These are phyloP conservation scores for Parnassius mnemosyne DNA, from an alignment of 2,888 invertebrate species.

Conservation along the genomic window DNA sequence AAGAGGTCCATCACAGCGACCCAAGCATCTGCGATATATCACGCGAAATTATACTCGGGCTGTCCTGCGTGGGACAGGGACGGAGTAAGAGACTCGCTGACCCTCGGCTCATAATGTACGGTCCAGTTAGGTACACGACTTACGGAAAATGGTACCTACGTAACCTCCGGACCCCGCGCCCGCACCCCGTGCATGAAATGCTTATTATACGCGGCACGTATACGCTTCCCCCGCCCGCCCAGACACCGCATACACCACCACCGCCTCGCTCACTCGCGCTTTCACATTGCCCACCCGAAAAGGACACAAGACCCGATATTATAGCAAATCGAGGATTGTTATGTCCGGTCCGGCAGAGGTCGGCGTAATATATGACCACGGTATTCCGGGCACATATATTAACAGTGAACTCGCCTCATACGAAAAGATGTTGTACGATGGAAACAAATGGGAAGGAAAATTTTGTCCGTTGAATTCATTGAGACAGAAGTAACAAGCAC, in stretches of 20 bases:
- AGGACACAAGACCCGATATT: conserved; percentile 75
- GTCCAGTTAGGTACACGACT: conserved; percentile 81
- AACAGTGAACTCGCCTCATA: conserved; percentile 79
- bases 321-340: conserved; percentile 82
- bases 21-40: conserved; percentile 71
- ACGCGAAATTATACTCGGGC: conserved; percentile 75
- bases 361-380: conserved; percentile 81
- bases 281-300: conserved; percentile 52
- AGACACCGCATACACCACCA: conserved; percentile 46
- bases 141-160: conserved; percentile 78
- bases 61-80: conserved; percentile 71
- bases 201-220: conserved; percentile 82
- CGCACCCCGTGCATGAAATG: conserved; percentile 81
- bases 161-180: conserved; percentile 66
- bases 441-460: conserved; percentile 81
- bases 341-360: conserved; percentile 81
- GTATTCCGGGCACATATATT: conserved; percentile 81
- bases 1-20: conserved; percentile 65
- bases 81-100: conserved; percentile 70
- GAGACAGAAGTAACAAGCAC: conserved; percentile 63
- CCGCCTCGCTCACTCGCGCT: conserved; percentile 59
- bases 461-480: conserved; percentile 75
- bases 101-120: conserved; percentile 81
- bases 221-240: conserved; percentile 62
- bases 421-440: conserved; percentile 79